Base-by-base conservation (phyloP, 1,140 invertebrate species). In the Eupristina koningsbergeri region DNA sequence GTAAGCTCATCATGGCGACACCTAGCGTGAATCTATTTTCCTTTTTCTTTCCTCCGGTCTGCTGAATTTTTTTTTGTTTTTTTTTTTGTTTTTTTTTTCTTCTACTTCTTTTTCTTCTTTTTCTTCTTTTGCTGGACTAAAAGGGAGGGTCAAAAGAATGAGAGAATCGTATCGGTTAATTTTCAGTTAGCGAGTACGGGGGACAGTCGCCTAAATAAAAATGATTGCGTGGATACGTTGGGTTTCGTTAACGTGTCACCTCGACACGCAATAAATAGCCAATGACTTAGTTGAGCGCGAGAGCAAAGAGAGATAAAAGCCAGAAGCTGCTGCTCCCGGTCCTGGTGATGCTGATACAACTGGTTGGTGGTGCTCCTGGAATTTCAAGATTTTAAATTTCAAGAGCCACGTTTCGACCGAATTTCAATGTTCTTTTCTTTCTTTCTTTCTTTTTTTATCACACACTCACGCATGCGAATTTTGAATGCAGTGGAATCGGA, bases 231-330 rank as follows among this genome's bases (percentile, higher is more conserved):
- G 73, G 61, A 31, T n/a, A 76, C 80, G 73, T 81, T 64, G 84
- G 84, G 87, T 88, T 89, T 89, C 88, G 88, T 89, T 88, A 89
- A 89, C 87, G 87, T 86, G 87, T 88, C 87, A 84, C 86, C 83
- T 83, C 86, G 86, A 80, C 85, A 86, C 86, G 87, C 90, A 91
- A 91, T 89, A 89, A 91, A 90, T 90, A 91, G 90, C 88, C 88
- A 87, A 91, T 89, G 88, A 89, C 88, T 90, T 87, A 87, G 87
- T 91, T 88, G 84, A 67, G 79, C n/a, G 84, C 82, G 87, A 85
- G 86, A 86, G 84, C 83, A 47, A 64, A 26, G 58, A 17, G n/a
- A 64, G 78, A 47, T 50, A 34, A 74, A 50, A 50, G 45, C n/a
- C 73, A 47, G 45, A 50, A 74, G 73, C 73, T 74, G 41, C 45